A percentile compares a stretch with the other conserved stretches of the same genome.
phyloP scores from a whole-genome alignment of 2,888 invertebrate species.

The Eupeodes luniger region DNA sequence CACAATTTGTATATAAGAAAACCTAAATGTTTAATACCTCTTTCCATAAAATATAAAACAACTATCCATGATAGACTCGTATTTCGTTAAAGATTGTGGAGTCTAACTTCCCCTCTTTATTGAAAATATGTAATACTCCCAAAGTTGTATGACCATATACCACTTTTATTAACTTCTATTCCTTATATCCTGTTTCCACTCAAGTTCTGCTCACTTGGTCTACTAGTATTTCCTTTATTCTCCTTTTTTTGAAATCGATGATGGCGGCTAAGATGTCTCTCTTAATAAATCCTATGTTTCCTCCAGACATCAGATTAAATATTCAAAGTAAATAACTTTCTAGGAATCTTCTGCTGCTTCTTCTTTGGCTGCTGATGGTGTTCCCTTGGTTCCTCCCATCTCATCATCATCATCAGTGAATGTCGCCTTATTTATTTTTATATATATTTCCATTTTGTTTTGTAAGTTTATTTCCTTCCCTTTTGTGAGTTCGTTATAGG shows the following conservation, averaged over 20 bases:
- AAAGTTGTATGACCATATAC: too few species aligned
- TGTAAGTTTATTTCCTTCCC: conserved; percentile 11
- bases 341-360: background rate
- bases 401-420: background rate
- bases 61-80: too few species aligned
- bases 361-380: background rate
- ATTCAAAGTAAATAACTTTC: conserved; percentile 10
- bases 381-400: background rate
- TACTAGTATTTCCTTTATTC: background rate
- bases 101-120: too few species aligned
- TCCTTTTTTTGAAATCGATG: background rate
- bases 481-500: background rate
- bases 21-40: too few species aligned
- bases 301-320: background rate
- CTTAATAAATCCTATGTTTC: background rate
- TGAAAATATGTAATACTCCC: too few species aligned
- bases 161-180: too few species aligned
- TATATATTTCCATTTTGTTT: background rate
- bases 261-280: background rate
- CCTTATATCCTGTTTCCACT: conserved; percentile 2
- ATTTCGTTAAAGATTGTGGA: too few species aligned
- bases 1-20: too few species aligned
- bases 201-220: background rate
- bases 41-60: too few species aligned
- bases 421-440: conserved; percentile 20